These are phyloP conservation scores for Jordanella pulchra DNA, from an alignment of 2,797 vertebrate species.

Conservation along the genomic window DNA sequence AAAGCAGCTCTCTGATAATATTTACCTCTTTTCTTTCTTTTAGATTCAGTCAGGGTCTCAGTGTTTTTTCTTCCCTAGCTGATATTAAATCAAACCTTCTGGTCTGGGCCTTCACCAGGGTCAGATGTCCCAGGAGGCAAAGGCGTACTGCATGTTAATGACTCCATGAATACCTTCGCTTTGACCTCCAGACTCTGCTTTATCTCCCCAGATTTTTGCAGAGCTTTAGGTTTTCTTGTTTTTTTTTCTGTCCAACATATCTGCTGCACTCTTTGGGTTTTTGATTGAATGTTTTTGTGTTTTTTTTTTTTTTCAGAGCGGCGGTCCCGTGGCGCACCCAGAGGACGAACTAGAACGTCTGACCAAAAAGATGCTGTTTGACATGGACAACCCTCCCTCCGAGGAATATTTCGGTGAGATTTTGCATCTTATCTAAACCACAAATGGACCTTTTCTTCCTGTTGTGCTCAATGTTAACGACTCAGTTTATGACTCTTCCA, in stretches of 20 bases:
- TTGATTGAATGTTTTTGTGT: conserved; percentile 11
- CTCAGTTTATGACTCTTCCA: neutral
- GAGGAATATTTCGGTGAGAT: conserved; percentile 95
- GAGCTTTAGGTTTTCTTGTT: conserved; percentile 13
- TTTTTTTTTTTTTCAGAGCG: conserved; percentile 75
- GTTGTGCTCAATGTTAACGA: neutral
- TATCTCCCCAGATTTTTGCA: conserved; percentile 41
- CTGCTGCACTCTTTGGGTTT: neutral
- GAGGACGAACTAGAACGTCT: conserved; percentile 97
- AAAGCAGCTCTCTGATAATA: conserved; percentile 46
- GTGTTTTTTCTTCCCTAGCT: conserved; percentile 19
- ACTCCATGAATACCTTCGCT: conserved; percentile 30
- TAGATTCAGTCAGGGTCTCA: conserved; percentile 67
- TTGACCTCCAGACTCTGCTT: conserved; percentile 52
- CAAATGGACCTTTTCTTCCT: neutral
- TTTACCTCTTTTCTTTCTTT: conserved; percentile 35
- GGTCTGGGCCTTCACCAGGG: conserved; percentile 70
- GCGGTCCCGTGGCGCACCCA: conserved; percentile 81
- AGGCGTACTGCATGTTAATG: conserved; percentile 68
- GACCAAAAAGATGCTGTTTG: conserved; percentile 98
- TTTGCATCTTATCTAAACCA: neutral
- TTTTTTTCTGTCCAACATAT: too few species aligned
- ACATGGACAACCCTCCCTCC: conserved; percentile 97
- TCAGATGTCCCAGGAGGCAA: conserved; percentile 67
- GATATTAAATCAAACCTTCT: conserved; percentile 64